Evolutionary conservation across 2,113 vertebrate genomes (phyloP).

Genomic region (Clupea harengus): DNA sequence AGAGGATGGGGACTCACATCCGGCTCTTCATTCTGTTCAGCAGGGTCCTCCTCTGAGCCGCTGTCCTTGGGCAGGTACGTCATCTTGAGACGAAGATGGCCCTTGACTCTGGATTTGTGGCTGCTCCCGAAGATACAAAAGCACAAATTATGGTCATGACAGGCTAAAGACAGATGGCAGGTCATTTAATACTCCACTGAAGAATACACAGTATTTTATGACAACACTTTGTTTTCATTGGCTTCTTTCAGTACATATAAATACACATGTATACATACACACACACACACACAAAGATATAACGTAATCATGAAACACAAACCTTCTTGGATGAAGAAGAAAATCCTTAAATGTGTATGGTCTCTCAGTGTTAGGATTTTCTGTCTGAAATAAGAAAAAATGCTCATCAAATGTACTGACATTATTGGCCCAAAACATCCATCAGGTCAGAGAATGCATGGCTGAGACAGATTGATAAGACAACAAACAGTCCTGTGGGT

Average conservation of each 20-base stretch:
- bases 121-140: slow-evolving; percentile 64
- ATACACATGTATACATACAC: not conserved
- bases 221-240: not conserved
- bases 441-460: slow-evolving; percentile 18
- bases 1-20: slow-evolving; percentile 74
- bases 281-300: not conserved
- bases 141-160: not conserved
- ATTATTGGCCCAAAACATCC: slow-evolving; percentile 34
- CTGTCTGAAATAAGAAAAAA: slow-evolving; percentile 81
- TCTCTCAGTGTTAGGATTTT: slow-evolving; percentile 89
- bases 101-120: slow-evolving; percentile 95
- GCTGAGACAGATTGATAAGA: slow-evolving; percentile 24
- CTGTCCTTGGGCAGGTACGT: slow-evolving; percentile 89
- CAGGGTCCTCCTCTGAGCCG: slow-evolving; percentile 81
- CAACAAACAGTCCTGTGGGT: slow-evolving; percentile 9
- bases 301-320: not conserved
- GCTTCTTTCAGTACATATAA: not conserved
- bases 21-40: slow-evolving; percentile 82
- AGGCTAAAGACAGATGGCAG: not conserved
- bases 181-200: not conserved
- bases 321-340: slow-evolving; percentile 97
- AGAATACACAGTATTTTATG: not conserved
- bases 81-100: slow-evolving; percentile 96
- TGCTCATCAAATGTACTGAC: not conserved
- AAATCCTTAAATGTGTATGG: slow-evolving; percentile 98